These are phyloP conservation scores for Atrichornis clamosus DNA, from an alignment of 2,113 vertebrate genomes.

Conservation along the genomic window DNA sequence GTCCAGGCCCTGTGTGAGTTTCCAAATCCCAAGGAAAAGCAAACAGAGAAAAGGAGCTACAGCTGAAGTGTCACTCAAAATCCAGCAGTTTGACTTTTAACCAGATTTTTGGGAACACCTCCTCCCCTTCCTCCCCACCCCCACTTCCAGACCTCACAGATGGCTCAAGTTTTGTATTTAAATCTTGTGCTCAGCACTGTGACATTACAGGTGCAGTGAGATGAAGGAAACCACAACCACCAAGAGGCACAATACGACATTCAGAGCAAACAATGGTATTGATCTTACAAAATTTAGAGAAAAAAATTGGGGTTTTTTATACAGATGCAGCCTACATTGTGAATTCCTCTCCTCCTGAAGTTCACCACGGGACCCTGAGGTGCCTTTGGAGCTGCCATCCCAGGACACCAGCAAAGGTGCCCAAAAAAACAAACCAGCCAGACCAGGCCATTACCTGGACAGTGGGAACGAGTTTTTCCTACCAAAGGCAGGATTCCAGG, in stretches of 20 bases:
- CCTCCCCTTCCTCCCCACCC: not conserved
- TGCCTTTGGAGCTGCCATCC: not conserved
- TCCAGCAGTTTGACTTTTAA: not conserved
- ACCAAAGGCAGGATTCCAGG: not conserved
- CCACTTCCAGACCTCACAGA: not conserved
- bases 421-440: not conserved
- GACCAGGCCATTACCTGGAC: not conserved
- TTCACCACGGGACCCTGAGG: rapidly evolving
- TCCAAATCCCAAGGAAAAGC: not conserved
- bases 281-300: not conserved
- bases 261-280: not conserved
- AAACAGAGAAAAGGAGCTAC: not conserved
- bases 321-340: not conserved
- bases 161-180: not conserved
- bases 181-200: not conserved
- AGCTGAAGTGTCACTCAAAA: not conserved
- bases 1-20: not conserved
- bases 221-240: not conserved
- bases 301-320: not conserved
- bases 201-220: not conserved
- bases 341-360: not conserved
- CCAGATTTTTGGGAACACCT: not conserved
- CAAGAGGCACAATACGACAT: not conserved
- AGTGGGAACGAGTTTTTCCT: not conserved
- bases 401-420: not conserved